Percentiles rank a stretch among this genome's conserved stretches.
Conservation (phyloP, 2,888 invertebrate species). For the Parapristionchus giblindavisi region DNA sequence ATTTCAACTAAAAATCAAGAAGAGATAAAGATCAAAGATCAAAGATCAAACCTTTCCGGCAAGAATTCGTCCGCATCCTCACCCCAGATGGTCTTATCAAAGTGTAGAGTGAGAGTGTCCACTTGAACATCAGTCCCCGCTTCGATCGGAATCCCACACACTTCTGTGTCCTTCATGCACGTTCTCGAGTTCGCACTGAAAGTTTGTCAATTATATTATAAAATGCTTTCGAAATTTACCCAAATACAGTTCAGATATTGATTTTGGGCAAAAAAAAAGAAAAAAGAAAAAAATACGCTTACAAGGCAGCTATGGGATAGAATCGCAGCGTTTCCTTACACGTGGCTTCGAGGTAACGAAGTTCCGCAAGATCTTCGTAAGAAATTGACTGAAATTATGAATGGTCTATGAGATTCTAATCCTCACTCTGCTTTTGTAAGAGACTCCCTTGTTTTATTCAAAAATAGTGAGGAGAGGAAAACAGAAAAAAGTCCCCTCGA, state of each 20-base stretch:
- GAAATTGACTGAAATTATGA: conserved; percentile 17
- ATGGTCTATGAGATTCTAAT: too few species aligned
- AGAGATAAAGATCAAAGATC: too few species aligned
- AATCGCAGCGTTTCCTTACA: conserved; percentile 31
- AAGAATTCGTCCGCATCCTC: conserved; percentile 19
- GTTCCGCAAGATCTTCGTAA: conserved; percentile 13
- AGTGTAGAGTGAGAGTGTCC: conserved; percentile 2
- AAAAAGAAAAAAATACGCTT: not conserved
- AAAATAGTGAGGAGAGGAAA: too few species aligned
- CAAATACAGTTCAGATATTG: not conserved
- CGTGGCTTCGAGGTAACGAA: conserved; percentile 16
- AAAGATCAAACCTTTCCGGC: conserved; percentile 15
- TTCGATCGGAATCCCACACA: conserved; percentile 43
- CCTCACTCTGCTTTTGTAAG: too few species aligned
- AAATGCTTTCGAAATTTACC: not conserved
- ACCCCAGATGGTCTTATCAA: conserved; percentile 5
- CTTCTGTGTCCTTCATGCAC: conserved; percentile 26
- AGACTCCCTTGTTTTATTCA: too few species aligned
- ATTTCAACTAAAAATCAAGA: too few species aligned
- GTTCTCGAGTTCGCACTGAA: conserved; percentile 23
- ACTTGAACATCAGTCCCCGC: conserved; percentile 52
- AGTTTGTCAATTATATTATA: not conserved
- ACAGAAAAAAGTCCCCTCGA: too few species aligned
- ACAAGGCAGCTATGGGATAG: conserved; percentile 24
- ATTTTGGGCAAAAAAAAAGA: not conserved